Evolutionary conservation across 1,140 invertebrate genomes (phyloP), one percentile per base, ranked within the genome.

Genomic region (Hypsibius dujardini): DNA sequence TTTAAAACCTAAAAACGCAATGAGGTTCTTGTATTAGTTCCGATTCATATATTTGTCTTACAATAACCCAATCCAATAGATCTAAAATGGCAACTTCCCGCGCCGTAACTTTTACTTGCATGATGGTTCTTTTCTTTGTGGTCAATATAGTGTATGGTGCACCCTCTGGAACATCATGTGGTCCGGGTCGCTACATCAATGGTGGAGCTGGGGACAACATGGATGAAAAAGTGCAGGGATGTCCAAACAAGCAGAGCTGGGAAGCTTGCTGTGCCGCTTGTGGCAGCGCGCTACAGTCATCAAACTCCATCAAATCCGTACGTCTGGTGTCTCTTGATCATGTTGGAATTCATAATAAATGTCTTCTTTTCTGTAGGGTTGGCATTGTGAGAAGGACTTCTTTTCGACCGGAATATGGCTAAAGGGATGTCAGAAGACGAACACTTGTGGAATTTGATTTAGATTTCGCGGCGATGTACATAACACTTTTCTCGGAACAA

Each of bases 381-480:
- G 50, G 50, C n/a, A 56, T n/a, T 56, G 50, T n/a, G 50, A 56
- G 50, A 56, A 56, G 50, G 50, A 56, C 50, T 56, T 56, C 50
- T 56, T 56, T n/a, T 56, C 50, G n/a, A 56, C 50, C 0, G 50
- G 50, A 56, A 56, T 56, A 56, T 56, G 50, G 50, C 50, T 56
- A n/a, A 56, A 56, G n/a, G 50, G 50, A 56, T 56, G 50, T 56
- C 50, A 56, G 50, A 56, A n/a, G 0, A 56, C 7, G 50, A 56
- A 56, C 7, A 56, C 50, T n/a, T 56, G 50, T n/a, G 50, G 50
- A 56, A 56, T 56, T 56, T 56, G n/a, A 56, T 7, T 0, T 0
- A 28, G 28, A 28, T 28, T 28, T 28, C 0, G 28, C 28, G 28
- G 28, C 28, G 28, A 28, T 0, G 28, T 28, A 28, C 28, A 28